Evolutionary conservation across 2,797 vertebrate species (phyloP), one percentile per base, ranked within the genome.

Genomic region (Urocyon cinereoargenteus): DNA sequence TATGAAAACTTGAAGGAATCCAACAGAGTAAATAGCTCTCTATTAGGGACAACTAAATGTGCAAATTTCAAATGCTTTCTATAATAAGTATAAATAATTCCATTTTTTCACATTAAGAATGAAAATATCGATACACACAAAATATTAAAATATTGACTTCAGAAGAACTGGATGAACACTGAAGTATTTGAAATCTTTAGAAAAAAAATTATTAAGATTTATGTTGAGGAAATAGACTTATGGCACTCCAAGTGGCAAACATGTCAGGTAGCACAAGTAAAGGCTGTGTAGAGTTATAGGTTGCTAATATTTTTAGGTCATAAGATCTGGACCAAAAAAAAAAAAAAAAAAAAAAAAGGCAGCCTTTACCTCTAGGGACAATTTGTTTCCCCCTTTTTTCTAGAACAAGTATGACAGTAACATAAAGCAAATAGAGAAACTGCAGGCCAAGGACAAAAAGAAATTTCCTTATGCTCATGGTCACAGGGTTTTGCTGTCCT

Each of bases 21-120:
- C 89, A 89, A 98, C 92, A 93, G 96, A 62, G 75, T 90, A 98
- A 98, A 98, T 88, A 49, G 36, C 96, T 68, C n/a, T 68, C 66
- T 81, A 97, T 0, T n/a, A 95, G 86, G 85, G 91, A 96, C 93
- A 98, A 97, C 53, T 89, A 93, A 96, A 98, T 98, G 99, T 99
- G 98, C 99, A 99, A 99, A 98, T 98, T 98, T 98, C 97, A 98
- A 98, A 98, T 98, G 97, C 78, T 97, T 98, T 98, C 97, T 96
- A 98, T 98, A 98, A 96, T 91, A 97, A 97, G 97, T 98, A 99
- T 99, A 99, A 99, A 99, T 99, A 99, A 98, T 97, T 97, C 79
- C 51, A 98, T 55, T 95, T 78, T 97, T 98, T 99, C 98, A 99
- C 98, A 99, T 98, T 98, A 91, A 94, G 59, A 95, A 98, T 94